phyloP scores from a whole-genome alignment of 2,113 vertebrate species.

The Podarcis muralis region DNA sequence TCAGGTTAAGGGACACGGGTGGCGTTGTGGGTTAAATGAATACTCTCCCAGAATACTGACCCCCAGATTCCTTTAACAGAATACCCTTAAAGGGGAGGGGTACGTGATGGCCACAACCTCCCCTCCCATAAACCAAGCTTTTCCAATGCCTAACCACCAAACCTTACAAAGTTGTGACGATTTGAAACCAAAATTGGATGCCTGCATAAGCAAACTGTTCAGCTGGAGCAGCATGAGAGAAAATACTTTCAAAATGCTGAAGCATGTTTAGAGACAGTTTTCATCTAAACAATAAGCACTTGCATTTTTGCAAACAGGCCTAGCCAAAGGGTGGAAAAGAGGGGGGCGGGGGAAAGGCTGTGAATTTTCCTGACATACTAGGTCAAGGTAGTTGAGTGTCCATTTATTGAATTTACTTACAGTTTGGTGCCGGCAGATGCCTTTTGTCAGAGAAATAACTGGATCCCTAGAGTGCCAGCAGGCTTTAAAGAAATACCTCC shows the following conservation, averaged over 20 bases:
- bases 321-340: background rate
- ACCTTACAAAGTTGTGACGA: too few relatives aligned
- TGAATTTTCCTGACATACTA: background rate
- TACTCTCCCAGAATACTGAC: too few relatives aligned
- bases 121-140: too few relatives aligned
- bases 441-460: conserved; percentile 16
- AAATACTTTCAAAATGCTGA: conserved; percentile 8
- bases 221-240: background rate
- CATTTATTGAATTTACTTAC: background rate
- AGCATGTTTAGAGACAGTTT: background rate
- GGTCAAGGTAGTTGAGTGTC: background rate
- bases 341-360: too few relatives aligned
- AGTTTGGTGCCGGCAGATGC: conserved; percentile 33
- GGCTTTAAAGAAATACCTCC: conserved; percentile 24
- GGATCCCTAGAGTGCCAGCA: conserved; percentile 26
- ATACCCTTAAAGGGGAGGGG: too few relatives aligned
- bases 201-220: background rate
- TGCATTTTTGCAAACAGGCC: background rate
- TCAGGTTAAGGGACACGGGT: too few relatives aligned
- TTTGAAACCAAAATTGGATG: background rate
- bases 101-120: too few relatives aligned
- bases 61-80: too few relatives aligned
- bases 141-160: too few relatives aligned
- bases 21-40: too few relatives aligned
- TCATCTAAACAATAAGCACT: background rate